Base-by-base conservation (phyloP, 2,797 vertebrate species). In the Ctenosaura bakeri region DNA sequence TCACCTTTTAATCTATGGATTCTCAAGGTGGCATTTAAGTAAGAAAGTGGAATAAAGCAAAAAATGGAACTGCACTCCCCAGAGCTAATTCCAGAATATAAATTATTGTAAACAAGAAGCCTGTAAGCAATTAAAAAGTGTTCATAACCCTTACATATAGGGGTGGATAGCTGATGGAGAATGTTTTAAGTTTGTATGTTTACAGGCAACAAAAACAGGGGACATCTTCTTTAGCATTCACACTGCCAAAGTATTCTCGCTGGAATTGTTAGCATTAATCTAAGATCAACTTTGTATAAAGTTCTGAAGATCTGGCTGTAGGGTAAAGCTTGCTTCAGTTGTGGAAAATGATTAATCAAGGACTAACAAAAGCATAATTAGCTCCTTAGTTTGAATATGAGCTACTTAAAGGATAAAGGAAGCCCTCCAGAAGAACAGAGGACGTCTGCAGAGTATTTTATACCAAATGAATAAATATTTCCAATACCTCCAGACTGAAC, bases 341-440 rank as follows among this genome's bases (percentile, higher is more conserved):
- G 38, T 42, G 81, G 50, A 2, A 14, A 12, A 2, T 38, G 35
- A 3, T 83, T 91, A 94, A 29, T 66, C 77, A 50, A 50, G 3
- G 16, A 76, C 62, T 88, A 89, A 82, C 3, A 59, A 74, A 89
- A 81, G 54, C 0, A 0, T 62, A 92, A 90, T 89, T 90, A 93
- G 77, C 14, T 91, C 20, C 18, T 92, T 4, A 0, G 20, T 93
- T 29, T 77, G 54, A 90, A 85, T 88, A 18, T 74, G 76, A 93
- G 89, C 79, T 88, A 46, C 80, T 92, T 90, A 83, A 74, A 93
- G 86, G 88, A 69, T 9, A 90, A 74, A 88, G n/a, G 89, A 89
- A 79, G 12, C 9, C 87, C 22, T 42, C 87, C 46, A 22, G 13
- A 66, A 93, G 42, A 20, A 6, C 66, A 90, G 13, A 73, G 24